Conservation (phyloP, 2,113 vertebrate species). For the Myrmecophaga tridactyla region DNA sequence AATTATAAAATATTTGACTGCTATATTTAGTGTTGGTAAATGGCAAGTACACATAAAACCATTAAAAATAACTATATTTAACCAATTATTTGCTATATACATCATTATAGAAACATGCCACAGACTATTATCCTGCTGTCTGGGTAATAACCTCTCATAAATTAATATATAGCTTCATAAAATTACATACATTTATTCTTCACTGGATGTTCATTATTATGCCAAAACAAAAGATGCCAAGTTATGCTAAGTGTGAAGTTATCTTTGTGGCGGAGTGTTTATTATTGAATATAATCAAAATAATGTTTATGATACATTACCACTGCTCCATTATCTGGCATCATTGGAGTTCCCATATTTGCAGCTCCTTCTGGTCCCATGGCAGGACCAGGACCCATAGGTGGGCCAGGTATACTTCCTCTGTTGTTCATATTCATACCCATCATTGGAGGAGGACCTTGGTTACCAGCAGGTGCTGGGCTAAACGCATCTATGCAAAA, state of each 20-base stretch:
- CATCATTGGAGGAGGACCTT: slow-evolving; percentile 97
- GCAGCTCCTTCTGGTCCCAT: slow-evolving; percentile 93
- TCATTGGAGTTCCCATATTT: slow-evolving; percentile 93
- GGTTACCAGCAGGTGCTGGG: slow-evolving; percentile 94
- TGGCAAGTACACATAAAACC: not conserved
- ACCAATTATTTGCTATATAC: not conserved
- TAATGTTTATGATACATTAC: slow-evolving; percentile 92
- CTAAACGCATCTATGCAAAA: slow-evolving; percentile 99
- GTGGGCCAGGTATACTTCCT: slow-evolving; percentile 90
- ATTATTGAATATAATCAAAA: slow-evolving; percentile 79
- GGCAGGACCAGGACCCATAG: slow-evolving; percentile 91
- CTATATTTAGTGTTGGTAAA: not conserved
- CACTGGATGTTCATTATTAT: not conserved
- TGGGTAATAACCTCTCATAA: not conserved
- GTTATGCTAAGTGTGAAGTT: slow-evolving; percentile 83
- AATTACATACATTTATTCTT: not conserved
- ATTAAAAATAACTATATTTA: slow-evolving; percentile 17
- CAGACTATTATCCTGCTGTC: not conserved
- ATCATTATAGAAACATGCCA: not conserved
- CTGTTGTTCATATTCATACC: slow-evolving; percentile 95
- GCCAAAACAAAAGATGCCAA: not conserved
- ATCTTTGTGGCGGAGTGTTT: slow-evolving; percentile 80
- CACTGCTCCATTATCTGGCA: slow-evolving; percentile 97
- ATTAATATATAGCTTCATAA: slow-evolving; percentile 4
- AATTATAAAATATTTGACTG: not conserved